Percentiles rank a stretch among this genome's conserved stretches.
phyloP scores from a whole-genome alignment of 2,113 vertebrate genomes.

The Motacilla tschutschensis region DNA sequence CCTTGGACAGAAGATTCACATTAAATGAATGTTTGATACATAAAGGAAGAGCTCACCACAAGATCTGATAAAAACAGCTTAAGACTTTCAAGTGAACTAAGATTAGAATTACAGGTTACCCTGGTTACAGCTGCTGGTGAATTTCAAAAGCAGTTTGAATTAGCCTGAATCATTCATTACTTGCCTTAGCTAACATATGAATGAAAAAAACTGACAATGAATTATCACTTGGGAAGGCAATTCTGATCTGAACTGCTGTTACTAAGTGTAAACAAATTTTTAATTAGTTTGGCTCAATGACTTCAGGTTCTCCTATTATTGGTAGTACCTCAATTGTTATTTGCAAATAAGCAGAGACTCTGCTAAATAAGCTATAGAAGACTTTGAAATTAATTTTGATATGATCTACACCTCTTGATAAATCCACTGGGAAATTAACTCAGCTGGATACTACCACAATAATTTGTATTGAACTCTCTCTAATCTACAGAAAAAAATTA shows the following conservation, averaged over 20 bases:
- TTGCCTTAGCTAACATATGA: neutral
- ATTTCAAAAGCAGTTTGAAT: neutral
- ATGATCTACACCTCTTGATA: constrained; percentile 2
- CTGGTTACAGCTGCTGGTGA: constrained; percentile 4
- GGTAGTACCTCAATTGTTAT: neutral
- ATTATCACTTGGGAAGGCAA: neutral
- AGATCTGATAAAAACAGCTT: neutral
- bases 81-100: neutral
- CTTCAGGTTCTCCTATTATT: constrained; percentile 7
- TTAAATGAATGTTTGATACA: neutral
- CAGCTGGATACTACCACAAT: neutral
- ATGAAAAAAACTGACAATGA: constrained; percentile 5
- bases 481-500: neutral
- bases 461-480: neutral
- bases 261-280: constrained; percentile 47
- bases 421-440: constrained; percentile 36
- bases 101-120: constrained; percentile 4
- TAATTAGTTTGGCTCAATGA: constrained; percentile 25
- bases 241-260: constrained; percentile 21
- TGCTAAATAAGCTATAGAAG: constrained; percentile 35
- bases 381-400: constrained; percentile 46
- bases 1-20: neutral
- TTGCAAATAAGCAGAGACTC: constrained; percentile 4
- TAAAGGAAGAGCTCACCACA: neutral
- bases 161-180: neutral